These are phyloP conservation scores for Mactromeris polynyma DNA, from an alignment of 2,888 invertebrate genomes.

Conservation along the genomic window DNA sequence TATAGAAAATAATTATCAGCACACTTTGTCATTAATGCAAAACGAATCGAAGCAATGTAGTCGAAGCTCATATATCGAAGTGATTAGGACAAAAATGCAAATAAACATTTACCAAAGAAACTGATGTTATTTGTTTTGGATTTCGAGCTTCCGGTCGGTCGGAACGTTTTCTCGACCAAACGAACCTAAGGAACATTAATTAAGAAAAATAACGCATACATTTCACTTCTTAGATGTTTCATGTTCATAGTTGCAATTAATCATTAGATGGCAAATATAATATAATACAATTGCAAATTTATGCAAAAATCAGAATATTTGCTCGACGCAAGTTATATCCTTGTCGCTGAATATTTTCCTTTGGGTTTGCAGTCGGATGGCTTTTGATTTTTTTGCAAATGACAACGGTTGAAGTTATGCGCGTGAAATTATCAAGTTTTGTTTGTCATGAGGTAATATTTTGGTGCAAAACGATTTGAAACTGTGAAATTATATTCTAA, in stretches of 20 bases:
- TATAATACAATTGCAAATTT: not conserved
- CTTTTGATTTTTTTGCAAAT: not conserved
- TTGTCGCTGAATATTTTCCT: not conserved
- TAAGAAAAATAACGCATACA: not conserved
- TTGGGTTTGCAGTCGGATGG: not conserved
- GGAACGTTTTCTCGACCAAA: not conserved
- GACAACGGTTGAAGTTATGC: not conserved
- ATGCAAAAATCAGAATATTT: not conserved
- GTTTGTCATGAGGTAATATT: not conserved
- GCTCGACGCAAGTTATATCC: not conserved
- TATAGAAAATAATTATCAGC: not conserved
- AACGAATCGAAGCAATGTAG: not conserved
- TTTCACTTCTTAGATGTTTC: too few relatives aligned
- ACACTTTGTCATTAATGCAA: not conserved
- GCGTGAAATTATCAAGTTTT: not conserved
- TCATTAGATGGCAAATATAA: not conserved
- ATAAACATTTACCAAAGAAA: not conserved
- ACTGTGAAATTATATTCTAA: too few relatives aligned
- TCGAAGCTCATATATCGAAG: not conserved
- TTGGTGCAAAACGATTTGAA: too few relatives aligned
- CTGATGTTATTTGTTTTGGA: not conserved
- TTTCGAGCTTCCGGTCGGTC: not conserved
- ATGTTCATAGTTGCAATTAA: not conserved
- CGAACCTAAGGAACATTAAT: not conserved
- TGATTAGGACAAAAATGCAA: not conserved